These are phyloP conservation scores for Agriopis marginaria DNA, from an alignment of 2,888 invertebrate species.

Conservation along the genomic window DNA sequence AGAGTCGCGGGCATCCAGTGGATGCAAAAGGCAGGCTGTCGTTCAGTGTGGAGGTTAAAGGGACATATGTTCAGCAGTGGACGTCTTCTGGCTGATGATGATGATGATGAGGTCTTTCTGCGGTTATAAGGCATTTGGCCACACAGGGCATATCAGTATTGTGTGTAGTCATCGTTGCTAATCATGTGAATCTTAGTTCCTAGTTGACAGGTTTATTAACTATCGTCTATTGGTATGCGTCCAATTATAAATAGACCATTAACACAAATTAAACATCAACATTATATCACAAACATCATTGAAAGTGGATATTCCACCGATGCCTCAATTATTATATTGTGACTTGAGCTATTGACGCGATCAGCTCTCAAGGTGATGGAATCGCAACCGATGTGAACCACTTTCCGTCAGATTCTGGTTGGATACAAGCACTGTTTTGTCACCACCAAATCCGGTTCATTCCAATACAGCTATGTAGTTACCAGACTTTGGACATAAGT, in stretches of 20 bases:
- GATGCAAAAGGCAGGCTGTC: too few species aligned
- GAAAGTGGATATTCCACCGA: constrained; percentile 53
- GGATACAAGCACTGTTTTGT: constrained; percentile 43
- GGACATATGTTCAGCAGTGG: too few species aligned
- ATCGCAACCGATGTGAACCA: constrained; percentile 35
- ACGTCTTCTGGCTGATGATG: too few species aligned
- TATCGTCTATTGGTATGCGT: constrained; percentile 9
- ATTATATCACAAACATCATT: constrained; percentile 50
- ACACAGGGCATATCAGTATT: too few species aligned
- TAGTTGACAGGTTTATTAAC: constrained; percentile 27
- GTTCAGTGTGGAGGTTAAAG: too few species aligned
- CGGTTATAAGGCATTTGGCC: neutral
- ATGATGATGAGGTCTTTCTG: too few species aligned
- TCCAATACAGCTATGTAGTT: constrained; percentile 31
- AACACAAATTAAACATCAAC: constrained; percentile 41
- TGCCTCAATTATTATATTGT: constrained; percentile 59
- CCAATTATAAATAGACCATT: constrained; percentile 19
- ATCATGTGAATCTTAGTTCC: constrained; percentile 3
- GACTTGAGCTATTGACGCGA: constrained; percentile 50
- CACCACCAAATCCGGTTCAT: constrained; percentile 44
- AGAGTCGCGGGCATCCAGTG: too few species aligned
- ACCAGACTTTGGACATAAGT: constrained; percentile 22
- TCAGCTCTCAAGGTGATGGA: constrained; percentile 37
- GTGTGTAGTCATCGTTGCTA: neutral
- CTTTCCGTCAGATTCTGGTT: constrained; percentile 36